phyloP scores from a whole-genome alignment of 2,113 vertebrate species.

The Nematolebias whitei region DNA sequence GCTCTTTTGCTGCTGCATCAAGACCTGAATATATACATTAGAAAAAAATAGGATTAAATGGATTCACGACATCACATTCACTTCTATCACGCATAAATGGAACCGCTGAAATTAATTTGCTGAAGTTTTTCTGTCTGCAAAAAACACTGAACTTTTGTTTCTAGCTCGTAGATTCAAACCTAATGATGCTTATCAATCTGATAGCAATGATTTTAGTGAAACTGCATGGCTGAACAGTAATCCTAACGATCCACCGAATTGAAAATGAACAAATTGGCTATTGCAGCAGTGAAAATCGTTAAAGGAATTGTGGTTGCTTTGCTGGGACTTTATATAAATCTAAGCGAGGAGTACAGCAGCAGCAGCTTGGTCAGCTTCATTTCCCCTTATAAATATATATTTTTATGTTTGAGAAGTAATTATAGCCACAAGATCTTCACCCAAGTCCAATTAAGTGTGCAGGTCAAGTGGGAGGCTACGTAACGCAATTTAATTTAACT shows the following conservation, averaged over 20 bases:
- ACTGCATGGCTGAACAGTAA: constrained; percentile 10
- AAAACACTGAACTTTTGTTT: neutral
- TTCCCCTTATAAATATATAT: too few relatives aligned
- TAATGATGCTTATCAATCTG: constrained; percentile 32
- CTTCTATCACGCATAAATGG: too few relatives aligned
- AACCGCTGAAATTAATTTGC: too few relatives aligned
- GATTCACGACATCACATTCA: too few relatives aligned
- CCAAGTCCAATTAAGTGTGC: too few relatives aligned
- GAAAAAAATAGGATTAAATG: neutral
- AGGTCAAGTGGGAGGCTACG: too few relatives aligned
- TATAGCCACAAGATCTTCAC: too few relatives aligned
- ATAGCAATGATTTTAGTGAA: constrained; percentile 16
- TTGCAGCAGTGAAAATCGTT: constrained; percentile 15
- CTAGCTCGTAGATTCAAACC: neutral
- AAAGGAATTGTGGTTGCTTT: constrained; percentile 27
- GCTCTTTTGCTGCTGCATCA: constrained; percentile 79
- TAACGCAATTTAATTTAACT: too few relatives aligned
- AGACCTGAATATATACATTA: constrained; percentile 44
- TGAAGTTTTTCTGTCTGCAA: too few relatives aligned
- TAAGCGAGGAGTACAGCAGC: neutral
- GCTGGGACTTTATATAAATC: constrained; percentile 28
- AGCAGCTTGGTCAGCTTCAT: neutral
- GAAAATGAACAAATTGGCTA: constrained; percentile 36
- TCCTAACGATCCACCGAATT: constrained; percentile 24
- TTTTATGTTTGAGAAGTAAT: too few relatives aligned